A percentile compares a stretch with the other conserved stretches of the same genome.
These are phyloP conservation scores for Xenentodon cancila DNA, from an alignment of 2,797 vertebrate genomes.

Conservation along the genomic window DNA sequence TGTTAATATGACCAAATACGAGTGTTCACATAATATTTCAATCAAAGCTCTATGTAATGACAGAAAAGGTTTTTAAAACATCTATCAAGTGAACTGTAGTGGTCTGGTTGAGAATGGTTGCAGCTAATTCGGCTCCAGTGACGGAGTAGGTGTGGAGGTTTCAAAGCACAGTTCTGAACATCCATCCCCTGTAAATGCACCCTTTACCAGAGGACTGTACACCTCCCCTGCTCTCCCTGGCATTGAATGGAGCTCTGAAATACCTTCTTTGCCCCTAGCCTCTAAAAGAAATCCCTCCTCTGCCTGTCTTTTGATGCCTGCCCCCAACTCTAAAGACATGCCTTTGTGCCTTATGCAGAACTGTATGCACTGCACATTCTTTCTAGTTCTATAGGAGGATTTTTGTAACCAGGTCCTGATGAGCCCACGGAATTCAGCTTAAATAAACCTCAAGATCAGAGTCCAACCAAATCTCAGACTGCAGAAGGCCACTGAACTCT, in stretches of 20 bases:
- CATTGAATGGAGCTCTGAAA: slow-evolving; percentile 70
- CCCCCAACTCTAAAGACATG: slow-evolving; percentile 83
- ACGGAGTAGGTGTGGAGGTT: slow-evolving; percentile 27
- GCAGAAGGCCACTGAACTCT: slow-evolving; percentile 69
- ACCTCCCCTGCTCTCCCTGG: slow-evolving; percentile 51
- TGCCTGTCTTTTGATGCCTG: slow-evolving; percentile 81
- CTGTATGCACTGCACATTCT: slow-evolving; percentile 85
- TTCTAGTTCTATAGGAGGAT: slow-evolving; percentile 84
- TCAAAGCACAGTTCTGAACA: slow-evolving; percentile 38
- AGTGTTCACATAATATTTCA: neutral
- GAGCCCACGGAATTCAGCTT: slow-evolving; percentile 84
- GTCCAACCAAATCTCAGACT: slow-evolving; percentile 72
- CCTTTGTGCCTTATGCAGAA: slow-evolving; percentile 84
- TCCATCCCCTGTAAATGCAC: slow-evolving; percentile 58
- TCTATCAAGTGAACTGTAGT: slow-evolving; percentile 11
- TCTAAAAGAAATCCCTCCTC: slow-evolving; percentile 80
- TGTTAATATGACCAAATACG: neutral
- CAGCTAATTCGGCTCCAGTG: slow-evolving; percentile 33
- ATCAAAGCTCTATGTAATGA: neutral
- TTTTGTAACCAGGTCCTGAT: slow-evolving; percentile 80
- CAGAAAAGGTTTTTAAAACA: slow-evolving; percentile 3
- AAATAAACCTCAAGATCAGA: slow-evolving; percentile 85
- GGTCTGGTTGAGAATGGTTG: slow-evolving; percentile 13
- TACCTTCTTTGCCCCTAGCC: slow-evolving; percentile 80
- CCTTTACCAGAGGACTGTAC: slow-evolving; percentile 52